These are phyloP conservation scores for Neosilurus hyrtlii DNA, from an alignment of 2,797 vertebrate genomes.

Conservation along the genomic window DNA sequence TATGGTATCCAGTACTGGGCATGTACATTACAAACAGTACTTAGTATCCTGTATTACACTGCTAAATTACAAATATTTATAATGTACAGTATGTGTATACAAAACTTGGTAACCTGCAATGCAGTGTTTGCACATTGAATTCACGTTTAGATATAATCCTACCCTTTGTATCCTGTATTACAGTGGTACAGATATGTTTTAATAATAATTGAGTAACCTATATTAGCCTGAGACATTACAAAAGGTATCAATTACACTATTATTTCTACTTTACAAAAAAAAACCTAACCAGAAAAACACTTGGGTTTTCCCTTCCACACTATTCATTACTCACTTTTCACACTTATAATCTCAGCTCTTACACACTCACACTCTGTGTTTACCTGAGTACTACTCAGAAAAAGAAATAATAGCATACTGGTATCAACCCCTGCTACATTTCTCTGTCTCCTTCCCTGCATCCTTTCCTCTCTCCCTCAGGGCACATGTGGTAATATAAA, in stretches of 20 bases:
- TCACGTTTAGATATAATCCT: no score
- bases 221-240: no score
- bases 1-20: neutral
- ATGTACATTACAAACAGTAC: neutral
- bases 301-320: neutral
- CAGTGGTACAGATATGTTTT: no score
- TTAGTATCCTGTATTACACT: neutral
- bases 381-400: neutral
- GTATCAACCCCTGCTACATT: neutral
- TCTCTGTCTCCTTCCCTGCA: neutral
- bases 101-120: no score
- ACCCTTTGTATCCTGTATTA: no score
- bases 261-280: neutral
- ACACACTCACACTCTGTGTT: neutral
- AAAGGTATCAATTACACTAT: no score
- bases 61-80: neutral
- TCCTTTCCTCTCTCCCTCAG: slow-evolving; percentile 6
- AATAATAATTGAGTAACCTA: no score
- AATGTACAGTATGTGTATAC: no score
- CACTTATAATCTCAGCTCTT: neutral
- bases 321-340: neutral
- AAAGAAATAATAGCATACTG: slow-evolving; percentile 17
- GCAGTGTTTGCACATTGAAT: no score
- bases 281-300: slow-evolving; percentile 1
- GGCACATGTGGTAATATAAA: slow-evolving; percentile 44